These are phyloP conservation scores for Eubasilissa splendida DNA, from an alignment of 2,888 invertebrate genomes.

Conservation along the genomic window DNA sequence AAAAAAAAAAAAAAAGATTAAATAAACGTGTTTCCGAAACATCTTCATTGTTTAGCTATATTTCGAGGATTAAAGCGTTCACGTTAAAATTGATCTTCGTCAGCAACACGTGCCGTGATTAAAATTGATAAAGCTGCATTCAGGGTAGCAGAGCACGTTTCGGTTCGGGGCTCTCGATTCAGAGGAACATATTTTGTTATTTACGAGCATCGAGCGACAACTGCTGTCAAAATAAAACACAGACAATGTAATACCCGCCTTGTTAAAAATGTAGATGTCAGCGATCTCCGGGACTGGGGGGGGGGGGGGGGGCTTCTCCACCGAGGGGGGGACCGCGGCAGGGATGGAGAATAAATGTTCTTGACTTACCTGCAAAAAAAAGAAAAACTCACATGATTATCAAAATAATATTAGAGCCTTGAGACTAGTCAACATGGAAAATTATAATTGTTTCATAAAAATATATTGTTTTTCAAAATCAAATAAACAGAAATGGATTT, in stretches of 20 bases:
- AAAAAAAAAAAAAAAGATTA: too few relatives aligned
- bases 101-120: too few relatives aligned
- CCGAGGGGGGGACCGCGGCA: not conserved
- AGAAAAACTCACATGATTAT: constrained; percentile 17
- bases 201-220: not conserved
- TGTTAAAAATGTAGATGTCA: constrained; percentile 43
- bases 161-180: not conserved
- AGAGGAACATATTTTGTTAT: constrained; percentile 11
- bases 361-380: constrained; percentile 44
- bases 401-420: too few relatives aligned
- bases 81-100: too few relatives aligned
- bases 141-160: not conserved
- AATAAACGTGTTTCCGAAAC: too few relatives aligned
- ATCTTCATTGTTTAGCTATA: too few relatives aligned
- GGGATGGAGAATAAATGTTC: constrained; percentile 8
- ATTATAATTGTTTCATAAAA: too few relatives aligned
- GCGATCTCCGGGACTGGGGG: constrained; percentile 1
- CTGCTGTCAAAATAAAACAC: constrained; percentile 26
- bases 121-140: not conserved
- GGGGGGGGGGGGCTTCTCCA: not conserved
- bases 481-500: too few relatives aligned
- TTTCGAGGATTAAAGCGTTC: too few relatives aligned
- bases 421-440: too few relatives aligned
- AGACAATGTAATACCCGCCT: constrained; percentile 32
- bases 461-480: too few relatives aligned